Percentiles rank a stretch among this genome's conserved stretches.
These are phyloP conservation scores for Eurystomus glaucurus DNA, from an alignment of 2,797 vertebrate species.

Conservation along the genomic window DNA sequence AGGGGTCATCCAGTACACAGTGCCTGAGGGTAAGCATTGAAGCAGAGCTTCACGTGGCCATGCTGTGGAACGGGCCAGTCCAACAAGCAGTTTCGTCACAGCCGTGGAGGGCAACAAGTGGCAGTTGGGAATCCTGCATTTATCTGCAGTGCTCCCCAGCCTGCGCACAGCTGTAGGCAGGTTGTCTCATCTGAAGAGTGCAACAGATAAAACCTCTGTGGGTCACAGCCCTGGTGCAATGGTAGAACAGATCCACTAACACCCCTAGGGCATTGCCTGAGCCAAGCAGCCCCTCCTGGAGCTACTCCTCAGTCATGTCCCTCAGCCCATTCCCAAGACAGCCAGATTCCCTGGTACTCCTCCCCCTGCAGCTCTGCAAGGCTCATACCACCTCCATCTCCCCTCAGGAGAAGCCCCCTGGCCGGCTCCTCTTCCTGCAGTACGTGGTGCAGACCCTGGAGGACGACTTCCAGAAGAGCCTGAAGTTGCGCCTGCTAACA, in stretches of 20 bases:
- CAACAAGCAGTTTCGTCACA: neutral
- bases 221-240: neutral
- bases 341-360: neutral
- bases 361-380: neutral
- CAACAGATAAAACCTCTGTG: neutral
- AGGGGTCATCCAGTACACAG: fast-evolving
- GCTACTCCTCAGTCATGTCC: neutral
- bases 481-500: constrained; percentile 78
- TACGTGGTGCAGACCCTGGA: constrained; percentile 93
- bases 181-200: neutral
- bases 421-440: constrained; percentile 88
- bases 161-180: neutral
- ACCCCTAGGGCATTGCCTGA: neutral
- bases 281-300: neutral
- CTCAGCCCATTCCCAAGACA: neutral
- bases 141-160: neutral
- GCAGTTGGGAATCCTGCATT: neutral
- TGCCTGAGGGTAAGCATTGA: neutral
- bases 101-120: neutral
- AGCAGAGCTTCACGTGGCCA: neutral
- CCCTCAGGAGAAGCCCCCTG: constrained; percentile 81
- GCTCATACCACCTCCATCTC: neutral
- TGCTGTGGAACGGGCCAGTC: neutral
- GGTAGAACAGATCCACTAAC: neutral
- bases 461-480: constrained; percentile 90